A percentile compares a stretch with the other conserved stretches of the same genome.
Evolutionary conservation across 2,888 invertebrate genomes (phyloP).

Genomic region (Tipula unca): DNA sequence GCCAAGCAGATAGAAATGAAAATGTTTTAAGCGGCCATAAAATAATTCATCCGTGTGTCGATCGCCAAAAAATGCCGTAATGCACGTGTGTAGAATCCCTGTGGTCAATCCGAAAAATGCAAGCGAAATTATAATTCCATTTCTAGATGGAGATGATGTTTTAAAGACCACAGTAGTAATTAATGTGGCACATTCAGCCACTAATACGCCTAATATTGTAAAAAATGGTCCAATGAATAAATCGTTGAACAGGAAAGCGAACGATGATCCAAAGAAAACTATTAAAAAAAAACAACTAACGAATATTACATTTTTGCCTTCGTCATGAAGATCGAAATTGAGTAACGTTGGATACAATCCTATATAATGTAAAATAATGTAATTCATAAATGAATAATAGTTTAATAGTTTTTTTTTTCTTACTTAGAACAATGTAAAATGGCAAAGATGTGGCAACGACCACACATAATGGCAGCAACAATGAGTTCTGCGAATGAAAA

Average conservation of each 20-base stretch:
- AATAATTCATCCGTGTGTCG: not conserved
- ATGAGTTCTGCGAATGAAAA: no score
- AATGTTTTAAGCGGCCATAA: not conserved
- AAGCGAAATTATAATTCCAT: not conserved
- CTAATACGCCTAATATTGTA: not conserved
- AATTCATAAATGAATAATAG: no score
- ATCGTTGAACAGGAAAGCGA: not conserved
- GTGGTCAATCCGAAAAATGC: not conserved
- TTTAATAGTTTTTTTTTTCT: no score
- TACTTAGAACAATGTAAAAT: no score
- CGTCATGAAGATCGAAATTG: not conserved
- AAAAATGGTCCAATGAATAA: not conserved
- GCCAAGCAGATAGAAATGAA: not conserved
- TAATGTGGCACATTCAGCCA: not conserved
- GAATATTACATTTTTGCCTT: not conserved
- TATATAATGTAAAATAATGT: not conserved
- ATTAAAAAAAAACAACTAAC: not conserved
- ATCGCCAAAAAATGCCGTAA: not conserved
- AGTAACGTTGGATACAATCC: not conserved
- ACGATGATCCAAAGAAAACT: not conserved
- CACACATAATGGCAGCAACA: no score
- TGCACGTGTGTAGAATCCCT: not conserved
- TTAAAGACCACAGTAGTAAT: not conserved
- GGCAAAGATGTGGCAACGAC: no score
- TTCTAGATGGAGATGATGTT: not conserved